A percentile compares a stretch with the other conserved stretches of the same genome.
Evolutionary conservation across 64 coral and sea anemone species (phyloP).

Genomic region (Trachythela sp.): DNA sequence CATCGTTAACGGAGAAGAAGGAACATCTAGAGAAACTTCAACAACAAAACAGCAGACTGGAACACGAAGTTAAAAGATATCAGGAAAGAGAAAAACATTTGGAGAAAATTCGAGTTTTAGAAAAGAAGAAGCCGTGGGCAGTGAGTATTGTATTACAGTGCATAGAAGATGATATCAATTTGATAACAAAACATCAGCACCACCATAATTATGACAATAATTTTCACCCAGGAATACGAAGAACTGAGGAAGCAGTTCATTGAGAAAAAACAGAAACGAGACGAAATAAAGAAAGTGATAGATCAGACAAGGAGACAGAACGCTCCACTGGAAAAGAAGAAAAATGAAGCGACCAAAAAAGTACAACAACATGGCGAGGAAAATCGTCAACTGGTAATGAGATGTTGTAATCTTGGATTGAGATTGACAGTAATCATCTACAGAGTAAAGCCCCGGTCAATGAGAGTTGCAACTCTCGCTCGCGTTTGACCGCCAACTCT

Average conservation of each 20-base stretch:
- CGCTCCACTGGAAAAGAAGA: slow-evolving; percentile 70
- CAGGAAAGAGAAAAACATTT: slow-evolving; percentile 81
- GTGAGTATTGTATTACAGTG: slow-evolving; percentile 48
- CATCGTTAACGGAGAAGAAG: slow-evolving; percentile 65
- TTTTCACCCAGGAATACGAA: slow-evolving; percentile 73
- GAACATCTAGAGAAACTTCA: slow-evolving; percentile 77
- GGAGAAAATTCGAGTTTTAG: slow-evolving; percentile 81
- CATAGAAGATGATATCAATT: neutral
- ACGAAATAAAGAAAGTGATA: slow-evolving; percentile 59
- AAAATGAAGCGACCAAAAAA: slow-evolving; percentile 52
- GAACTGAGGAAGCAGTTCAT: slow-evolving; percentile 75
- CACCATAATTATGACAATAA: neutral
- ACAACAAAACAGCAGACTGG: slow-evolving; percentile 88
- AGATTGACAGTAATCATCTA: neutral
- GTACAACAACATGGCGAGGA: slow-evolving; percentile 53
- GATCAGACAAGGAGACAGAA: slow-evolving; percentile 66
- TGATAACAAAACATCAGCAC: neutral
- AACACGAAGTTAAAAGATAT: slow-evolving; percentile 83
- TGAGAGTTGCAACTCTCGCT: neutral
- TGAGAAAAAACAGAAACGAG: slow-evolving; percentile 64
- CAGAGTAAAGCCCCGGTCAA: neutral
- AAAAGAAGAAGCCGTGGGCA: slow-evolving; percentile 95
- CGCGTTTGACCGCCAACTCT: no score
- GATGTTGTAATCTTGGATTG: neutral
- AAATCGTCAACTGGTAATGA: slow-evolving; percentile 62